These are phyloP conservation scores for Daubentonia madagascariensis DNA, from an alignment of 2,113 vertebrate species.

Conservation along the genomic window DNA sequence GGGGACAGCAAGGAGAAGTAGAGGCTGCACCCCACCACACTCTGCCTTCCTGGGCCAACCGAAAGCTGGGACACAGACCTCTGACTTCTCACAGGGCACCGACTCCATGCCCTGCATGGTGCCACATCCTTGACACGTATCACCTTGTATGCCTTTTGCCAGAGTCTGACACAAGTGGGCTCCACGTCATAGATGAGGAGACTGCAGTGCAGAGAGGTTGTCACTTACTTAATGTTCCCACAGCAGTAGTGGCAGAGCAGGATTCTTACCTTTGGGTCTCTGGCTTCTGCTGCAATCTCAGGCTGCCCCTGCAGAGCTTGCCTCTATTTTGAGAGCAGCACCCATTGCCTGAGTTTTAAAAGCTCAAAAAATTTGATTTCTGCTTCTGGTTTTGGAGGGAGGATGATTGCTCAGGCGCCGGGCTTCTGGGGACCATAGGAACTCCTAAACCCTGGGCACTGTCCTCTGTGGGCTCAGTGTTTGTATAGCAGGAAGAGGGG, in stretches of 20 bases:
- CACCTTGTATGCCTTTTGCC: not conserved
- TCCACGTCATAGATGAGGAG: not conserved
- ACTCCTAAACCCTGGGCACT: not conserved
- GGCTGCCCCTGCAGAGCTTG: not conserved
- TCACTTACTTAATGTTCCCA: not conserved
- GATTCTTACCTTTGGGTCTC: not conserved
- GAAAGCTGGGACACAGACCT: not conserved
- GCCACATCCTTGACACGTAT: accelerated
- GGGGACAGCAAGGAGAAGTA: not conserved
- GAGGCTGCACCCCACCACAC: not conserved
- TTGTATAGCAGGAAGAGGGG: not conserved
- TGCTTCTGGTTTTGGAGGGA: not conserved
- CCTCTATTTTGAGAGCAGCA: not conserved
- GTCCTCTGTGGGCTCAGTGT: not conserved
- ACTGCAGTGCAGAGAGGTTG: not conserved
- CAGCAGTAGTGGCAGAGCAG: too few species aligned
- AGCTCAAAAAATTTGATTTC: not conserved
- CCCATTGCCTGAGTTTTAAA: not conserved
- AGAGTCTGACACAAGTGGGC: not conserved
- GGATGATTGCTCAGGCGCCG: not conserved
- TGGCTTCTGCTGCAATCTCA: not conserved
- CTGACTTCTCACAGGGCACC: not conserved
- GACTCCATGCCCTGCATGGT: accelerated
- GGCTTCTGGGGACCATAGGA: not conserved
- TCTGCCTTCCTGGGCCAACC: accelerated